These are phyloP conservation scores for Otolemur crassicaudatus DNA, from an alignment of 2,797 vertebrate genomes.

Conservation along the genomic window DNA sequence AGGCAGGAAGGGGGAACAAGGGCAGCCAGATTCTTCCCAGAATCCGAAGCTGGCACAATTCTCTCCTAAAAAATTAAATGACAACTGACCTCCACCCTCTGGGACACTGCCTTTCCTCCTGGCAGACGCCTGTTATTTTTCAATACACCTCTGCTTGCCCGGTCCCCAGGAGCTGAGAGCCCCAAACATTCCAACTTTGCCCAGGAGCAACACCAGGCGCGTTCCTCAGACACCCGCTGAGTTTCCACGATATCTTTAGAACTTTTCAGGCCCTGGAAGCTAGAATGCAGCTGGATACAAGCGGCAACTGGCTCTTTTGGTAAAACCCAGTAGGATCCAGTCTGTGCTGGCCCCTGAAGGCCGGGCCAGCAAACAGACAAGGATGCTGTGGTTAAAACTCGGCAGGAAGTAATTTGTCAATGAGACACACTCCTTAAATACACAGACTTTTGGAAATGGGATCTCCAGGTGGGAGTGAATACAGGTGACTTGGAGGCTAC, in stretches of 20 bases:
- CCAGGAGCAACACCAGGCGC: not conserved
- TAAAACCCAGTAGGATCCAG: not conserved
- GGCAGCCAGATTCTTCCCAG: not conserved
- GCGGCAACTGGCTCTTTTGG: not conserved
- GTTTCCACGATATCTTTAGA: not conserved
- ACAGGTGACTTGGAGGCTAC: not conserved
- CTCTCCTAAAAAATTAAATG: too few relatives aligned
- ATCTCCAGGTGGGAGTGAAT: not conserved
- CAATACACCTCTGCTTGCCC: not conserved
- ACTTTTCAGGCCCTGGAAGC: not conserved
- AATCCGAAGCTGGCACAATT: too few relatives aligned
- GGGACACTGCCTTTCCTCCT: not conserved
- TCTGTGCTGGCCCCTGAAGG: not conserved
- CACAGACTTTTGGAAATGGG: not conserved
- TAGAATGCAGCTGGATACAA: not conserved
- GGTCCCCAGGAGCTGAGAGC: not conserved
- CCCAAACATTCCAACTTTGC: not conserved
- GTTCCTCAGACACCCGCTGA: not conserved
- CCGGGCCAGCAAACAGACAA: not conserved
- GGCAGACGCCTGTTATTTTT: not conserved
- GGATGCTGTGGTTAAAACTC: not conserved
- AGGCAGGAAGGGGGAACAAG: not conserved
- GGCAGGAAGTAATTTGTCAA: not conserved
- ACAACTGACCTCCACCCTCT: not conserved
- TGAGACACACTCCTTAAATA: not conserved